Conservation (phyloP, 2,888 invertebrate genomes). For the Julus scandinavius region DNA sequence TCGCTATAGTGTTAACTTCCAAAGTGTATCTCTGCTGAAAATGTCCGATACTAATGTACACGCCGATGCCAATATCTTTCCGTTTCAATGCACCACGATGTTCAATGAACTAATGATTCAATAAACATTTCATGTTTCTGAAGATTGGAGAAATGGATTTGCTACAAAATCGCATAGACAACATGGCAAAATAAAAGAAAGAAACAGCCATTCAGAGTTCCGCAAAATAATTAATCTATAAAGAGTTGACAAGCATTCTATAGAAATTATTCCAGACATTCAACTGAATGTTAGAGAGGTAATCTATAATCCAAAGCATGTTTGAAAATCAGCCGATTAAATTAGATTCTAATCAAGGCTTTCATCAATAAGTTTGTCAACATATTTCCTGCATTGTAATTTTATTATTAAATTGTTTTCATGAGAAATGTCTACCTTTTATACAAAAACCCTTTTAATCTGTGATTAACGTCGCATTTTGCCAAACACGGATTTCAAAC, state of each 20-base stretch:
- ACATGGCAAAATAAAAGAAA: neutral
- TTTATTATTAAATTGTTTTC: neutral
- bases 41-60: neutral
- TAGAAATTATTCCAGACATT: no score
- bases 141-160: neutral
- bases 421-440: neutral
- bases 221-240: neutral
- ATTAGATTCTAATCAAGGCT: no score
- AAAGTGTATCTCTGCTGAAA: neutral
- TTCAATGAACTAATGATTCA: conserved; percentile 24
- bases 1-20: neutral
- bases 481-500: neutral
- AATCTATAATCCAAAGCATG: no score
- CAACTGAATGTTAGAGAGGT: no score
- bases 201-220: neutral
- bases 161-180: neutral
- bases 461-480: neutral
- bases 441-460: neutral
- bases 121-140: neutral
- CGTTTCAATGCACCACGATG: neutral
- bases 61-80: neutral
- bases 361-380: no score
- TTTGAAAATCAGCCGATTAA: no score
- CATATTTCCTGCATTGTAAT: no score
- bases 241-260: no score